These are phyloP conservation scores for Watsonalla binaria DNA, from an alignment of 2,888 invertebrate genomes.

Conservation along the genomic window DNA sequence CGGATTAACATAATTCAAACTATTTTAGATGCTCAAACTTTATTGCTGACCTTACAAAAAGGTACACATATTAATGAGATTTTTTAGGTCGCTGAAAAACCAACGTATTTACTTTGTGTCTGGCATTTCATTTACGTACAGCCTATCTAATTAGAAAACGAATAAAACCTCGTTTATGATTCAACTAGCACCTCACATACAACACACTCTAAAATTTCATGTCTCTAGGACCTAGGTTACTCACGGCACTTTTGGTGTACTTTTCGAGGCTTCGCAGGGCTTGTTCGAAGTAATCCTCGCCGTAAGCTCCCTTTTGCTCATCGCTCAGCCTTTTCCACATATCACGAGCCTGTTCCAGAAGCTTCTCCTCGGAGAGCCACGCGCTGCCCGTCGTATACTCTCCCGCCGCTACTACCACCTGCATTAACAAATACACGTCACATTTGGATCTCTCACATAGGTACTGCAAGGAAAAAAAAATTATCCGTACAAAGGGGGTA, in stretches of 20 bases:
- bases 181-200: no score
- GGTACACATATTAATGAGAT: not conserved
- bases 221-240: constrained; percentile 25
- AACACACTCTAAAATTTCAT: no score
- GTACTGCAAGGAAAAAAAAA: no score
- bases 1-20: not conserved
- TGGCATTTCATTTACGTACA: constrained; percentile 9
- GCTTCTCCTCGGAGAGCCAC: constrained; percentile 84
- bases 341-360: constrained; percentile 84
- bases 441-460: no score
- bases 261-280: constrained; percentile 88
- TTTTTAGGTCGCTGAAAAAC: not conserved
- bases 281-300: constrained; percentile 89
- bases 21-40: not conserved
- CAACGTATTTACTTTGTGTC: not conserved
- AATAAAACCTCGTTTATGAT: no score
- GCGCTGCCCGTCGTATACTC: constrained; percentile 90
- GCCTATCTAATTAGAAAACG: not conserved
- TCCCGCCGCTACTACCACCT: constrained; percentile 89
- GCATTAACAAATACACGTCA: constrained; percentile 3
- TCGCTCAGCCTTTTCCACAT: constrained; percentile 92
- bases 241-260: constrained; percentile 84
- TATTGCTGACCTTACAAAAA: not conserved
- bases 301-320: constrained; percentile 86
- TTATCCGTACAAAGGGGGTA: no score